These are phyloP conservation scores for Apeira syringaria DNA, from an alignment of 2,888 invertebrate genomes.

Conservation along the genomic window DNA sequence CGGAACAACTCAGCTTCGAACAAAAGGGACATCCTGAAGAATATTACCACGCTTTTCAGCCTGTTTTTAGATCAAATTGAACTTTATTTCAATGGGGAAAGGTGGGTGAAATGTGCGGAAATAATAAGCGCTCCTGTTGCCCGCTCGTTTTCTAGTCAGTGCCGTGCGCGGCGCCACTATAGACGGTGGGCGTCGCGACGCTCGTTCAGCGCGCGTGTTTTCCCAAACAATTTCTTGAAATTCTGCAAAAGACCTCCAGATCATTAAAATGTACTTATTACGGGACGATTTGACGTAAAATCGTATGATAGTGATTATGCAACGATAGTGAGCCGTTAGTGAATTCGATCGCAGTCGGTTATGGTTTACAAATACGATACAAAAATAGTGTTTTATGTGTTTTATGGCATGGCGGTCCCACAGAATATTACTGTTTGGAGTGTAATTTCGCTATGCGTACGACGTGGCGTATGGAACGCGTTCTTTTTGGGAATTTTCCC, in stretches of 20 bases:
- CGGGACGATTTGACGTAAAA: not conserved
- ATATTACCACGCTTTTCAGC: conserved; percentile 39
- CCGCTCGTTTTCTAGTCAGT: conserved; percentile 66
- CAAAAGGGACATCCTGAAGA: conserved; percentile 74
- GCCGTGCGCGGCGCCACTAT: conserved; percentile 78
- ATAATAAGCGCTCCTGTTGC: conserved; percentile 53
- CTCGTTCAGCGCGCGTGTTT: conserved; percentile 54
- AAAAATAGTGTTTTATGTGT: conserved; percentile 72
- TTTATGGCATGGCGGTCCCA: conserved; percentile 65
- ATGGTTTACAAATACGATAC: conserved; percentile 61
- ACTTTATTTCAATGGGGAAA: conserved; percentile 38
- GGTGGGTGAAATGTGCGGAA: conserved; percentile 27
- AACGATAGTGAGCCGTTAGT: conserved; percentile 15
- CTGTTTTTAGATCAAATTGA: conserved; percentile 19
- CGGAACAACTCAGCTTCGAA: conserved; percentile 63
- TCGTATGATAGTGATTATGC: conserved; percentile 16
- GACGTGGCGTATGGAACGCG: conserved; percentile 25
- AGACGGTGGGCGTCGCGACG: conserved; percentile 71
- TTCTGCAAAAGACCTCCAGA: conserved; percentile 29
- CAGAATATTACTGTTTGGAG: conserved; percentile 46
- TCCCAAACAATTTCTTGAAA: conserved; percentile 37
- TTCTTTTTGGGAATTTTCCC: conserved; percentile 33
- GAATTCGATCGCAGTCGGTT: conserved; percentile 29
- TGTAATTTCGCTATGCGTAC: conserved; percentile 38
- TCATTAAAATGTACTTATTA: not conserved